Conservation (phyloP, 2,113 vertebrate species). For the Neotoma lepida region DNA sequence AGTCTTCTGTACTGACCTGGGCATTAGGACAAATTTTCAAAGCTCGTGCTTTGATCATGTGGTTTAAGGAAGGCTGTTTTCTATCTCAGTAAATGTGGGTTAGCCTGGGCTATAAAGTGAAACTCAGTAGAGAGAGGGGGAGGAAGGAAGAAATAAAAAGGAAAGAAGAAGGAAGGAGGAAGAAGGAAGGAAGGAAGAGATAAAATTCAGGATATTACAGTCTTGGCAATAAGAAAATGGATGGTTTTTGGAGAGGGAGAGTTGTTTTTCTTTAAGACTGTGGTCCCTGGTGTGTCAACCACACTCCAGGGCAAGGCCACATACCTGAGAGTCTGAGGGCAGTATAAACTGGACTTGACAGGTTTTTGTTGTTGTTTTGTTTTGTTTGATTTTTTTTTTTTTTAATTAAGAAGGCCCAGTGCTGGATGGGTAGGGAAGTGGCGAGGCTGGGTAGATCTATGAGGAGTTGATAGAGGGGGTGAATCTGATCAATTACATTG, state of each 20-base stretch:
- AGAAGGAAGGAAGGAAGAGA: background rate
- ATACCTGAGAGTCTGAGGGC: background rate
- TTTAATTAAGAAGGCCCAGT: background rate
- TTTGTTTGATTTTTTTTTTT: background rate
- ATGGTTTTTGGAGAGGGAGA: background rate
- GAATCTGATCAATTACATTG: background rate
- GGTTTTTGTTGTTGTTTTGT: background rate
- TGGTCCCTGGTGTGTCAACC: background rate
- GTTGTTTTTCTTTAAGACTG: background rate
- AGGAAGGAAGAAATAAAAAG: background rate
- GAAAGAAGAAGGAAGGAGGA: background rate
- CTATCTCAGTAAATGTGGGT: background rate
- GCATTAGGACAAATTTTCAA: background rate
- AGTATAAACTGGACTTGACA: background rate
- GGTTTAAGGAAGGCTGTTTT: background rate
- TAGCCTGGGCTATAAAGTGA: background rate
- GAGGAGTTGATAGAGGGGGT: too few species aligned
- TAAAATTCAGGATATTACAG: background rate
- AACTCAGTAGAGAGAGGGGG: too few species aligned
- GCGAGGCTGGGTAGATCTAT: background rate
- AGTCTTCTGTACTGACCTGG: background rate
- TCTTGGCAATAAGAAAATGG: background rate
- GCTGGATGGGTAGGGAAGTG: too few species aligned
- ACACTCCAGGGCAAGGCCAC: background rate
- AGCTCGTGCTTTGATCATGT: accelerated